Base-by-base conservation (phyloP, 2,113 vertebrate genomes). In the Nothocercus julius region DNA sequence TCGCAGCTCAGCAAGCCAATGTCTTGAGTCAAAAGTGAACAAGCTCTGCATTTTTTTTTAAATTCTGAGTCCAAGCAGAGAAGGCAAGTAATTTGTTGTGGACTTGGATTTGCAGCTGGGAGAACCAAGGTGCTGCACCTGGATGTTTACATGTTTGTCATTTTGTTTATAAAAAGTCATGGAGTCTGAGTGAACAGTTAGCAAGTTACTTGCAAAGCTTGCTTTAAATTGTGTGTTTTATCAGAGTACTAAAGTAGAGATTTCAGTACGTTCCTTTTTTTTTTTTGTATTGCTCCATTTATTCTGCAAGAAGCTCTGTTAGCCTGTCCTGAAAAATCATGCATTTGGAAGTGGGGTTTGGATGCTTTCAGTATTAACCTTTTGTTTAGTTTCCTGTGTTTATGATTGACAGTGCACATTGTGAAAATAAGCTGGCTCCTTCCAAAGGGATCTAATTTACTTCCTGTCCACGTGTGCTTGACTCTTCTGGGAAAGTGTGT, bases 11-110 rank as follows among this genome's bases (percentile, higher is more conserved):
- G 80, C 66, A 84, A 90, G 66, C 25, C 90, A 78, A 21, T 88
- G 73, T 61, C 81, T 75, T 87, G 88, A 94, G 89, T 73, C 81
- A 93, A 85, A 94, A 94, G 58, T 79, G 87, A 94, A 90, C 64
- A 21, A 49, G 73, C 59, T 72, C 56, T 63, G 64, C 77, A 85
- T 83, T 78, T 88, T 32, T 59, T 59, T 95, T 86, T 85, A 81
- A 63, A 78, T 94, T 93, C 67, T 63, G 16, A 87, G 32, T 92
- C 69, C 69, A 87, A 92, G 66, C 74, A 84, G 81, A 94, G 70
- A 85, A 91, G 38, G 53, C 47, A 87, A 84, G 67, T 79, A 88
- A 78, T 95, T 93, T 86, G 19, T 88, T 94, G 95, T 92, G 84
- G 69, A 66, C 77, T 92, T 95, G 69, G 77, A 92, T 92, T 84